These are phyloP conservation scores for Caenorhabditis sp. DNA, from an alignment of 2,888 invertebrate species.

Conservation along the genomic window DNA sequence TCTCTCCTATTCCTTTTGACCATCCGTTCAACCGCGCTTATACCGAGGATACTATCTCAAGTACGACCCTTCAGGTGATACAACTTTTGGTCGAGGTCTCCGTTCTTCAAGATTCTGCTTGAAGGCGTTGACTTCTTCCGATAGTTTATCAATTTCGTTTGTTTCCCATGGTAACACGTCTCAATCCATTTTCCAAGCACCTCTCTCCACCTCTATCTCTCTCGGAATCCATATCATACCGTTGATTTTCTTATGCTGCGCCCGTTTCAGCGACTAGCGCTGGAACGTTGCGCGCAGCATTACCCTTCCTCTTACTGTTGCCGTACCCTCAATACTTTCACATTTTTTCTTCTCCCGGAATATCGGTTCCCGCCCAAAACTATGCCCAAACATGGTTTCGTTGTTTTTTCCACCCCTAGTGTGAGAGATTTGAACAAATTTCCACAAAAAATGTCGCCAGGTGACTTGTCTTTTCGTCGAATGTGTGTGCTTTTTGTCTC, in stretches of 20 bases:
- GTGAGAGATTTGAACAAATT: slow-evolving; percentile 40
- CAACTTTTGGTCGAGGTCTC: background rate
- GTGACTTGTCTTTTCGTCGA: background rate
- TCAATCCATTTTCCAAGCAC: slow-evolving; percentile 16
- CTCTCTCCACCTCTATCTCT: slow-evolving; percentile 1
- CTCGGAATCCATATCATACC: slow-evolving; percentile 4
- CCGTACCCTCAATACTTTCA: slow-evolving; percentile 3
- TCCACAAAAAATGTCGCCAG: slow-evolving; percentile 44
- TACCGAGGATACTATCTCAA: background rate
- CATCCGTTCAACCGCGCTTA: background rate
- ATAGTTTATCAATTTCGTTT: background rate
- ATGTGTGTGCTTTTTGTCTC: background rate
- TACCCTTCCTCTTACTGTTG: slow-evolving; percentile 3
- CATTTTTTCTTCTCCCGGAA: slow-evolving; percentile 1
- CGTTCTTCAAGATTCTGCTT: slow-evolving; percentile 3
- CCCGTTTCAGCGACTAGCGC: too few species aligned
- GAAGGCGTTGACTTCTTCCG: background rate
- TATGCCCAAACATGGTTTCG: slow-evolving; percentile 28
- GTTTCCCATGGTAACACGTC: slow-evolving; percentile 34
- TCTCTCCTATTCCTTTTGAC: background rate
- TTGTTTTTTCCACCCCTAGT: slow-evolving; percentile 24
- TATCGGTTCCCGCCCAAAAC: slow-evolving; percentile 33
- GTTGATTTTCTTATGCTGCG: background rate
- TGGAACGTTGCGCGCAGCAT: too few species aligned
- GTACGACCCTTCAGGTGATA: background rate